Percentiles rank a stretch among this genome's conserved stretches.
Conservation (phyloP, 1,140 invertebrate species). For the Pseudobourletiella spinata region DNA sequence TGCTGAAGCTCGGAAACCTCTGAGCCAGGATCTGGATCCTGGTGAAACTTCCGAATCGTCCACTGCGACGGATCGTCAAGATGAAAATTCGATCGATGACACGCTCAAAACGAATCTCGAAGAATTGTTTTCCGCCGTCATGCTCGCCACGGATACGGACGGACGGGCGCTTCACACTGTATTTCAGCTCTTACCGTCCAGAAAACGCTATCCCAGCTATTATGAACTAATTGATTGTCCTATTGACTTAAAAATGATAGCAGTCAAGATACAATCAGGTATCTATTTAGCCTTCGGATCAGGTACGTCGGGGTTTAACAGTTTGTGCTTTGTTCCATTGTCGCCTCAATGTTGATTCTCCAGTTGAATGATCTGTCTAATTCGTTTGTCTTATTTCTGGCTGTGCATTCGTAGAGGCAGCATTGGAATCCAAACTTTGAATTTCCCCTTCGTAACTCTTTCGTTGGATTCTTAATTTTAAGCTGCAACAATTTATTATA, state of each 20-base stretch:
- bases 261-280: slow-evolving; percentile 74
- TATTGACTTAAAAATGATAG: slow-evolving; percentile 89
- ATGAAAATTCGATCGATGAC: slow-evolving; percentile 30
- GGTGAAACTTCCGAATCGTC: slow-evolving; percentile 62
- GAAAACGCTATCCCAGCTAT: slow-evolving; percentile 91
- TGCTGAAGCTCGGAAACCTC: slow-evolving; percentile 39
- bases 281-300: not conserved
- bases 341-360: too few species aligned
- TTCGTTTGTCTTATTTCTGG: too few species aligned
- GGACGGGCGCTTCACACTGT: slow-evolving; percentile 67
- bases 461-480: too few species aligned
- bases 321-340: not conserved
- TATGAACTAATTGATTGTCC: slow-evolving; percentile 92
- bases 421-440: too few species aligned
- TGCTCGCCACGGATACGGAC: slow-evolving; percentile 64
- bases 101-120: slow-evolving; percentile 52
- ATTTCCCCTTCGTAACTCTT: too few species aligned
- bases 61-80: slow-evolving; percentile 59
- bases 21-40: slow-evolving; percentile 40
- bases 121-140: slow-evolving; percentile 72
- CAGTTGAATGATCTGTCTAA: too few species aligned
- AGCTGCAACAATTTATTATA: too few species aligned
- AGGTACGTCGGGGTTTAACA: not conserved
- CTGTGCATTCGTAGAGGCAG: too few species aligned
- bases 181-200: slow-evolving; percentile 84